Evolutionary conservation across 2,797 vertebrate species (phyloP).

Genomic region (Tragopan temminckii): DNA sequence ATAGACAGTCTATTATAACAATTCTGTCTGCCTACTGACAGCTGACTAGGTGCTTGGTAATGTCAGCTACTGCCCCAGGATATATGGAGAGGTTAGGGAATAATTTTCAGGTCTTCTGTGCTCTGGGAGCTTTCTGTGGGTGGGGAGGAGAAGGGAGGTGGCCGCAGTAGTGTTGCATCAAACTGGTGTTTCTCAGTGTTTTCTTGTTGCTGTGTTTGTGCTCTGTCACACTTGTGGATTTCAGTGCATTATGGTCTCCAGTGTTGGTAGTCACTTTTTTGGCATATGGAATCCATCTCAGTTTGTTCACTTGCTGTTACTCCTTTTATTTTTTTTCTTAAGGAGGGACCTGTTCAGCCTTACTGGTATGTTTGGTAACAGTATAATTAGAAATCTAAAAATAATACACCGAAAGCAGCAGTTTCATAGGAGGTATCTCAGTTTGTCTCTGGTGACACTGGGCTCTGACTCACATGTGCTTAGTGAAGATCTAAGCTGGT

Average conservation of each 20-base stretch:
- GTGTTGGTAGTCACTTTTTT: neutral
- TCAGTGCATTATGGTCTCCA: neutral
- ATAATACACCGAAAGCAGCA: neutral
- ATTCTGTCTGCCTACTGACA: slow-evolving; percentile 24
- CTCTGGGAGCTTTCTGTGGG: neutral
- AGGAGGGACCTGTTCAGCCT: neutral
- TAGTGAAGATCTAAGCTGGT: fast-evolving
- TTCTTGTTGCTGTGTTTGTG: neutral
- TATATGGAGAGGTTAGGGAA: slow-evolving; percentile 10
- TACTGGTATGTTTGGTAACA: slow-evolving; percentile 38
- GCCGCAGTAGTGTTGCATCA: neutral
- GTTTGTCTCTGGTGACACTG: neutral
- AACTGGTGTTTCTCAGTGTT: neutral
- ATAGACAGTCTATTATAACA: slow-evolving; percentile 30
- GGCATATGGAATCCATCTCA: neutral
- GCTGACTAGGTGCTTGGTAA: slow-evolving; percentile 56
- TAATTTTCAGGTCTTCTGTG: slow-evolving; percentile 10
- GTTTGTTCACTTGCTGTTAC: neutral
- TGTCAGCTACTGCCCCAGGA: slow-evolving; percentile 25
- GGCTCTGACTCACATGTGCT: neutral
- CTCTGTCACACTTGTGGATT: neutral
- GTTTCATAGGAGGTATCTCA: slow-evolving; percentile 11
- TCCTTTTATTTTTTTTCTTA: fast-evolving
- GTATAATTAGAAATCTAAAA: slow-evolving; percentile 59
- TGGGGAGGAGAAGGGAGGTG: neutral